phyloP scores from a whole-genome alignment of 2,888 invertebrate genomes.

The Timandra comae region DNA sequence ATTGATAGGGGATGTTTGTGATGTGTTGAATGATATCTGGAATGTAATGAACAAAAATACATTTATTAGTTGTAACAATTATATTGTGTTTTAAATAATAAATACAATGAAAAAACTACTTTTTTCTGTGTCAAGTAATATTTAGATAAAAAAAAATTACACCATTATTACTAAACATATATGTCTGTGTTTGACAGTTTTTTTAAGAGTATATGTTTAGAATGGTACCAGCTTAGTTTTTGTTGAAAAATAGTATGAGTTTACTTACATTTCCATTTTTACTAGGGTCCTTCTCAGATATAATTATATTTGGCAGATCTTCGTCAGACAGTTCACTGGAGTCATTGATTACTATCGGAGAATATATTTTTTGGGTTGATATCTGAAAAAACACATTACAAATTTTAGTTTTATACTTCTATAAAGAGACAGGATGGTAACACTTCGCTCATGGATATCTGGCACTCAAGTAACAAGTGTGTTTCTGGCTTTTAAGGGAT shows the following conservation, averaged over 20 bases:
- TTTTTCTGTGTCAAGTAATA: not conserved
- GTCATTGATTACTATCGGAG: slow-evolving; percentile 52
- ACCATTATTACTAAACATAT: too few relatives aligned
- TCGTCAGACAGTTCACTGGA: slow-evolving; percentile 36
- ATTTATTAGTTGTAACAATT: too few relatives aligned
- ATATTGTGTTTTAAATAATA: not conserved
- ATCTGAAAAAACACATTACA: slow-evolving; percentile 24
- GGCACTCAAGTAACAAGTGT: not conserved
- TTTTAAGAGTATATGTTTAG: too few relatives aligned
- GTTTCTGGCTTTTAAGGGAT: not conserved
- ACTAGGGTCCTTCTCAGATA: slow-evolving; percentile 38
- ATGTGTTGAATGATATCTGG: slow-evolving; percentile 56
- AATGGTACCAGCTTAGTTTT: too few relatives aligned
- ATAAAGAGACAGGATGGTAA: slow-evolving; percentile 35
- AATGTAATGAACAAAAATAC: too few relatives aligned
- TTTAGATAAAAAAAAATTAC: not conserved
- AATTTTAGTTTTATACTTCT: slow-evolving; percentile 23
- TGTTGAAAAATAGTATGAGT: too few relatives aligned
- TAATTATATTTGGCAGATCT: slow-evolving; percentile 24
- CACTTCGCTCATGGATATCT: not conserved
- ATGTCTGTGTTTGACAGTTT: too few relatives aligned
- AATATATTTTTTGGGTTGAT: slow-evolving; percentile 35
- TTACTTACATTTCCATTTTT: slow-evolving; percentile 50
- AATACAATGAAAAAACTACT: slow-evolving; percentile 1
- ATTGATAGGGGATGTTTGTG: slow-evolving; percentile 30